Conservation (phyloP, 1,140 invertebrate genomes). For the Drosophila repleta region DNA sequence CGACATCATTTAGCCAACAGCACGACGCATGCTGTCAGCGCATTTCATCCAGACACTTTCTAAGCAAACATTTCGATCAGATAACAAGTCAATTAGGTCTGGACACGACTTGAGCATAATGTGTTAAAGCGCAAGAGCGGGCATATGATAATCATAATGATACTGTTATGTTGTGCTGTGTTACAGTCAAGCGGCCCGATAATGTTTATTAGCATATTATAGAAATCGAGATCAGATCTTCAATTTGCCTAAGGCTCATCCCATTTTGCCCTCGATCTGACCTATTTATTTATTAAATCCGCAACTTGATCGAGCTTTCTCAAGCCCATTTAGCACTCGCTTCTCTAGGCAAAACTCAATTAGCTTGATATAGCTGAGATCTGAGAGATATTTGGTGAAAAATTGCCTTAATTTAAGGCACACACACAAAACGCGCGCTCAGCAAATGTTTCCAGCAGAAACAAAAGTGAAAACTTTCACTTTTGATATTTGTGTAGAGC, state of each 20-base stretch:
- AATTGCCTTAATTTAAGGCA: constrained; percentile 49
- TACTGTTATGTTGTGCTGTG: background rate
- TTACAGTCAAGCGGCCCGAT: background rate
- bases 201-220: background rate
- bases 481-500: constrained; percentile 59
- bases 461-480: constrained; percentile 72
- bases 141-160: constrained; percentile 21
- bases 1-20: constrained; percentile 18
- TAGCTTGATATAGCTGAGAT: constrained; percentile 3
- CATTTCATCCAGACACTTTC: constrained; percentile 40
- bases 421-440: constrained; percentile 10
- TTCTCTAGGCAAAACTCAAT: constrained; percentile 8
- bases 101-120: constrained; percentile 20
- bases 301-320: background rate
- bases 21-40: constrained; percentile 17
- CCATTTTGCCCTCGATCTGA: background rate
- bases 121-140: constrained; percentile 15
- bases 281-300: background rate
- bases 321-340: background rate
- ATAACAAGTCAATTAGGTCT: constrained; percentile 47
- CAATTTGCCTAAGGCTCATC: too few relatives aligned
- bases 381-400: constrained; percentile 45
- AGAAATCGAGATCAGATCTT: background rate
- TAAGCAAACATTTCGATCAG: constrained; percentile 40
- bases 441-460: constrained; percentile 36